These are phyloP conservation scores for Notospermus geniculatus DNA, from an alignment of 1,140 invertebrate genomes.

Conservation along the genomic window DNA sequence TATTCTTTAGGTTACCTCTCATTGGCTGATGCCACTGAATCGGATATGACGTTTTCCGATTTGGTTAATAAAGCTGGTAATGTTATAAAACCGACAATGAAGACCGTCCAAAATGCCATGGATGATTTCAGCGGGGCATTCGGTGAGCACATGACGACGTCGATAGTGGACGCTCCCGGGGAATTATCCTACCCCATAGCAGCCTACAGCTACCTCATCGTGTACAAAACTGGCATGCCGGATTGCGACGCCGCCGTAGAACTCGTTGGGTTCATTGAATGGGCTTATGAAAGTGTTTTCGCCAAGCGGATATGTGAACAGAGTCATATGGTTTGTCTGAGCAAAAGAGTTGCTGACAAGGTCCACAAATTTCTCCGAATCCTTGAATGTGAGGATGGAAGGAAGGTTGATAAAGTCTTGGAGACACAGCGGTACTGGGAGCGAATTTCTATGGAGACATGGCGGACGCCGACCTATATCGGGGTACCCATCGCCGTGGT, in stretches of 20 bases:
- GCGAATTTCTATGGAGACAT: constrained; percentile 18
- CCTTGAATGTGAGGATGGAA: constrained; percentile 27
- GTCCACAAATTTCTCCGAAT: constrained; percentile 25
- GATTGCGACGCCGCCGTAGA: constrained; percentile 35
- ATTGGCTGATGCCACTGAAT: constrained; percentile 15
- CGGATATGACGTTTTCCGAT: constrained; percentile 23
- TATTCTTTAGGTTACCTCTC: constrained; percentile 38
- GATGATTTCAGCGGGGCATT: constrained; percentile 15
- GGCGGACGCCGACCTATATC: constrained; percentile 26
- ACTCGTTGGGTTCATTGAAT: constrained; percentile 37
- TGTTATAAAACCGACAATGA: constrained; percentile 14
- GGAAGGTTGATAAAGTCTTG: constrained; percentile 25
- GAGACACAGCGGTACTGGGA: constrained; percentile 25
- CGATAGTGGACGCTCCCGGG: constrained; percentile 22
- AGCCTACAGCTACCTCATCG: constrained; percentile 38
- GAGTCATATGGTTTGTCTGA: constrained; percentile 30
- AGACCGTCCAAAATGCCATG: constrained; percentile 31
- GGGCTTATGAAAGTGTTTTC: constrained; percentile 24
- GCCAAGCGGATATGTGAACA: constrained; percentile 17
- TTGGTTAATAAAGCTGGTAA: constrained; percentile 30
- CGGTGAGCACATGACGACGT: constrained; percentile 18
- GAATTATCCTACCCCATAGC: constrained; percentile 34
- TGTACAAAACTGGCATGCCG: constrained; percentile 28
- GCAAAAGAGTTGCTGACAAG: constrained; percentile 8
- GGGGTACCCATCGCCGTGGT: constrained; percentile 17